phyloP scores from a whole-genome alignment of 2,888 invertebrate genomes.

The Boloria euphrosyne region DNA sequence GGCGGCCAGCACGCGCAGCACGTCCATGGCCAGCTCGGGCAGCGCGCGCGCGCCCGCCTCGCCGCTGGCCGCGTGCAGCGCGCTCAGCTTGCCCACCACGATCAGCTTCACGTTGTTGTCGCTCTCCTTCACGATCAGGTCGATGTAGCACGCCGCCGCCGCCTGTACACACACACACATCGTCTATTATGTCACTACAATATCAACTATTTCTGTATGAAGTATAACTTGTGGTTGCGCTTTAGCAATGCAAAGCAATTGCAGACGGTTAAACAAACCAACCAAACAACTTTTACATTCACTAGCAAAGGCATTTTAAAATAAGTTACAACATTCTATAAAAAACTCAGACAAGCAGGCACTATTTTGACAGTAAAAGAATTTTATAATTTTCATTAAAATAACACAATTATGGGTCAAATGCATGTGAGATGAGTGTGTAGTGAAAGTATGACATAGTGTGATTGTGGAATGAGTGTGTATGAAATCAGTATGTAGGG shows the following conservation, averaged over 20 bases:
- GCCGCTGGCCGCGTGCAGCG: conserved; percentile 92
- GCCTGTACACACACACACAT: conserved; percentile 71
- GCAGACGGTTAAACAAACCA: no score
- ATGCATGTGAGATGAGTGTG: no score
- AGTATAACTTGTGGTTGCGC: background rate
- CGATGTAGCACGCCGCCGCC: conserved; percentile 98
- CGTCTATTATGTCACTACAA: conserved; percentile 37
- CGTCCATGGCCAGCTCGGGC: conserved; percentile 97
- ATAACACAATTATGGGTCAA: no score
- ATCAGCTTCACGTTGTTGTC: conserved; percentile 99
- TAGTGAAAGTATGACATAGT: no score
- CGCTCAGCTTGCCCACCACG: conserved; percentile 95
- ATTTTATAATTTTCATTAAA: no score
- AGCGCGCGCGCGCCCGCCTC: conserved; percentile 90
- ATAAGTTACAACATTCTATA: no score
- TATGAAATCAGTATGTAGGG: no score
- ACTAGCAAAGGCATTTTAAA: no score
- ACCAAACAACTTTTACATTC: no score
- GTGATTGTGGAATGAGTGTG: no score
- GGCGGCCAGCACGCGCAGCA: conserved; percentile 94
- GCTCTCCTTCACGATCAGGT: conserved; percentile 99
- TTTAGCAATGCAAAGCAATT: conserved; percentile 46
- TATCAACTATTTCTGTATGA: background rate
- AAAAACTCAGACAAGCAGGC: no score
- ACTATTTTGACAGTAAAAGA: no score